Evolutionary conservation across 2,888 invertebrate genomes (phyloP).

Genomic region (Eupithecia inturbata): DNA sequence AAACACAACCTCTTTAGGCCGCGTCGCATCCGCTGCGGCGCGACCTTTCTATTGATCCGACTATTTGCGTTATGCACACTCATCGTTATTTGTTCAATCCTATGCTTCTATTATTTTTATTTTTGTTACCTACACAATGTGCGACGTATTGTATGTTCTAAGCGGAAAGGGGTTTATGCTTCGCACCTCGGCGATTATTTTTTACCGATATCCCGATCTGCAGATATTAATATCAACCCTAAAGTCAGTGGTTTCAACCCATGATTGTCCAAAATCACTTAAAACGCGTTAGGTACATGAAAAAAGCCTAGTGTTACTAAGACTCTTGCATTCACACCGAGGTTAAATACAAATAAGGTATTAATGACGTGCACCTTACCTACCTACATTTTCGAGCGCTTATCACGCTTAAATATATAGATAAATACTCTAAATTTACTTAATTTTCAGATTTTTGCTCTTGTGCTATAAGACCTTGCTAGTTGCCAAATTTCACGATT

Average conservation of each 20-base stretch:
- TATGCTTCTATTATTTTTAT: background rate
- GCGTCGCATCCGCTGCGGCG: constrained; percentile 1
- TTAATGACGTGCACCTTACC: no score
- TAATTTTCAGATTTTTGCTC: no score
- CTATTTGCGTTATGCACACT: background rate
- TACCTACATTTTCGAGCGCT: no score
- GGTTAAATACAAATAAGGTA: no score
- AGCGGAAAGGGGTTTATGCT: background rate
- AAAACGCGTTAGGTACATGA: no score
- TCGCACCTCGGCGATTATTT: no score
- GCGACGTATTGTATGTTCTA: background rate
- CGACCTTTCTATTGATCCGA: background rate
- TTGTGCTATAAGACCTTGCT: no score
- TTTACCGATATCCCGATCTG: no score
- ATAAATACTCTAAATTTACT: no score
- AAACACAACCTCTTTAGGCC: background rate
- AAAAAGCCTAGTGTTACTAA: background rate
- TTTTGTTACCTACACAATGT: background rate
- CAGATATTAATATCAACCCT: no score
- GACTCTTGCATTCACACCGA: background rate
- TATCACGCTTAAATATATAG: no score
- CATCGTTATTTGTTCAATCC: constrained; percentile 2
- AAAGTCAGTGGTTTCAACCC: background rate
- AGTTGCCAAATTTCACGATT: no score
- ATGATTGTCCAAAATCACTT: background rate